phyloP scores from a whole-genome alignment of 1,140 invertebrate genomes.

The Penaeus chinensis region DNA sequence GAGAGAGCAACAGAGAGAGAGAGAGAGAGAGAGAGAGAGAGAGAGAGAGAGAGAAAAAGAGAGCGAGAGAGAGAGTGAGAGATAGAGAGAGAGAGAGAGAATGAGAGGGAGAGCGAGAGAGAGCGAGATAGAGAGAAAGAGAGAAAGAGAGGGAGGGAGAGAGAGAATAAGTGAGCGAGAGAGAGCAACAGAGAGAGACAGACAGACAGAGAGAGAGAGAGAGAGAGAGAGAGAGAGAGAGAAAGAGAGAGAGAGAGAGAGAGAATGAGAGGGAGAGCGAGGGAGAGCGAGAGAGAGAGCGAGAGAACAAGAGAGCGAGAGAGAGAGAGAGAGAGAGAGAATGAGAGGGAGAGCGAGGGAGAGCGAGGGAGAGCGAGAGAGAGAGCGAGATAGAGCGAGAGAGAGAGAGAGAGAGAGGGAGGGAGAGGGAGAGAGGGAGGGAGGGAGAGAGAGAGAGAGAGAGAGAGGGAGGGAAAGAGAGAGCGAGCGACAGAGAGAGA shows the following conservation, averaged over 20 bases:
- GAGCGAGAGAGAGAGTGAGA: conserved; percentile 5
- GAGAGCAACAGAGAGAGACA: neutral
- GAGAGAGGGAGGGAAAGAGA: too few species aligned
- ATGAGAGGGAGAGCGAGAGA: too few species aligned
- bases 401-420: conserved; percentile 32
- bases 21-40: too few species aligned
- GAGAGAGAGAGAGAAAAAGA: conserved; percentile 28
- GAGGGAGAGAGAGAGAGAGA: neutral
- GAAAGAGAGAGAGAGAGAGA: neutral
- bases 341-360: too few species aligned
- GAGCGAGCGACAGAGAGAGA: neutral
- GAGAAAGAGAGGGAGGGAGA: conserved; percentile 5
- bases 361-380: too few species aligned
- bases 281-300: neutral
- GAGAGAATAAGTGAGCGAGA: neutral
- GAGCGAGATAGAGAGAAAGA: neutral
- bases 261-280: neutral
- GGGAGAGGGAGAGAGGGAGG: neutral
- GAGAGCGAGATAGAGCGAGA: neutral
- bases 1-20: too few species aligned
- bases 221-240: conserved; percentile 25
- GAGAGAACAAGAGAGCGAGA: neutral
- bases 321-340: neutral
- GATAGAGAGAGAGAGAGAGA: neutral
- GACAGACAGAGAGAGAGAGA: conserved; percentile 21